Evolutionary conservation across 1,140 invertebrate species (phyloP), one percentile per base, ranked within the genome.

Genomic region (Colletes gigas): DNA sequence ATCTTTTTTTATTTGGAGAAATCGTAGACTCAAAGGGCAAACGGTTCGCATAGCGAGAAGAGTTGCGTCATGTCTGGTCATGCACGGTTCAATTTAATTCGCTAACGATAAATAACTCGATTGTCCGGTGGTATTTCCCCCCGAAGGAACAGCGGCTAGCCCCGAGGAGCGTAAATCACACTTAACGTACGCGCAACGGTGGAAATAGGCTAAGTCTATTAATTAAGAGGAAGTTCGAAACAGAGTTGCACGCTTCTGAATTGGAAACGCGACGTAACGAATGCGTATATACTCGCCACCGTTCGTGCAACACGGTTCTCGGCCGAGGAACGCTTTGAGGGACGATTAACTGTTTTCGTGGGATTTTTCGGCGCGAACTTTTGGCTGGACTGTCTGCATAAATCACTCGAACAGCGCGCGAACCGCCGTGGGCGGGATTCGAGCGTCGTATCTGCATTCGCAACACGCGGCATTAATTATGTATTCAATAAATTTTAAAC

Each of bases 401-500:
- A 82, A 82, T 82, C 81, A 82, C 65, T 44, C 44, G 19, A n/a
- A 57, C 52, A 47, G 66, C 57, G 71, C 21, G 39, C 73, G 67
- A 81, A 80, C 59, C 55, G 78, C 73, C 59, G 47, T 17, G 67
- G 59, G 78, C 67, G 30, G 81, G 55, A 44, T 55, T 63, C 67
- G 59, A 52, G 55, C 63, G 55, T 77, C 74, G 65, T 76, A 87
- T 88, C 87, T 80, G 76, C 81, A 89, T 90, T 91, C 86, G 78
- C 73, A 89, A 87, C 86, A 81, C 73, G 85, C 57, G 78, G 87
- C 69, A 83, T 91, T 89, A 89, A 92, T 91, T 92, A 91, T 90
- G 88, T 88, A 90, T 91, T 92, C 89, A 92, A 93, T 93, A 89
- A 92, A 92, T 92, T 91, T 91, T 89, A 90, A 91, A 89, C 88